Conservation (phyloP, 2,113 vertebrate species). For the Sturnira hondurensis region DNA sequence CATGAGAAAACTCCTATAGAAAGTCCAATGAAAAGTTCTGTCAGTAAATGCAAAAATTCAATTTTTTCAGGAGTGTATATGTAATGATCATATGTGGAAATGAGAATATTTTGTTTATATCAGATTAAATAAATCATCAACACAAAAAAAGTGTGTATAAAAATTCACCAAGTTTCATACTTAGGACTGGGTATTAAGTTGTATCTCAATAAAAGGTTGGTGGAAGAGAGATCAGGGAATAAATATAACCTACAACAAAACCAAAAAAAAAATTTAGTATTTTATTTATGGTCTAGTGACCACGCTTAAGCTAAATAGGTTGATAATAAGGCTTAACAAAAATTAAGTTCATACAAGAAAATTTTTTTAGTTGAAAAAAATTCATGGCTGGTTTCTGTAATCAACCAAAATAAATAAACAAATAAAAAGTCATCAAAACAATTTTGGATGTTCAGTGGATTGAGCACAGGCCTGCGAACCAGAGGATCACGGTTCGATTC, state of each 20-base stretch:
- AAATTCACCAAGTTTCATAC: conserved; percentile 12
- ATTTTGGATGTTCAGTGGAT: background rate
- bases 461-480: too few species aligned
- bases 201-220: background rate
- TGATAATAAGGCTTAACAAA: conserved; percentile 11
- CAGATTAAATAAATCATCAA: too few species aligned
- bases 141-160: background rate
- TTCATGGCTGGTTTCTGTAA: background rate
- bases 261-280: background rate
- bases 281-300: background rate
- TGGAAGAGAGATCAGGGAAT: background rate
- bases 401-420: background rate
- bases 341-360: background rate
- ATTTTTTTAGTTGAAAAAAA: background rate
- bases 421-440: background rate
- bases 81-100: too few species aligned
- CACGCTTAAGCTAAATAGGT: background rate
- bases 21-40: background rate
- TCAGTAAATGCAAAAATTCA: background rate
- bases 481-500: too few species aligned
- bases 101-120: too few species aligned
- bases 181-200: background rate
- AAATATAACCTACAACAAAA: conserved; percentile 16
- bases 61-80: background rate
- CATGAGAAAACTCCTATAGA: background rate